phyloP scores from a whole-genome alignment of 2,888 invertebrate species.

The Melangyna quadrimaculata region DNA sequence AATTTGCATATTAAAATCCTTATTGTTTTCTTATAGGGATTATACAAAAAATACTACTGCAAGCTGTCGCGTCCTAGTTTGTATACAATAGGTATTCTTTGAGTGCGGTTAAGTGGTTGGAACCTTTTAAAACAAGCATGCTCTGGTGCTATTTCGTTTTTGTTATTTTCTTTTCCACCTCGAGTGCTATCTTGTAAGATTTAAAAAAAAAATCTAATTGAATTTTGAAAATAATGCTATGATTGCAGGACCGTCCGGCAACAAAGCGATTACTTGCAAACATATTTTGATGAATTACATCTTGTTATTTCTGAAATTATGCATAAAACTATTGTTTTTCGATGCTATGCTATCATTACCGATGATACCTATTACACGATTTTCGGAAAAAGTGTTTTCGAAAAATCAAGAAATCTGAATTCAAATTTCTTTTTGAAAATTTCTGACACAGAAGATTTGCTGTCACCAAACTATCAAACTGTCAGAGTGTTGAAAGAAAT shows the following conservation, averaged over 20 bases:
- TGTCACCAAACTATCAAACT: constrained; percentile 84
- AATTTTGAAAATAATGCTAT: not conserved
- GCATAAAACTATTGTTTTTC: constrained; percentile 73
- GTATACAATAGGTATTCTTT: not conserved
- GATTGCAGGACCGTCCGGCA: not conserved
- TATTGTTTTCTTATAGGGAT: constrained; percentile 7
- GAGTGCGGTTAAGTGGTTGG: not conserved
- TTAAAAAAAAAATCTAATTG: not conserved
- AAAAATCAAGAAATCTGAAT: constrained; percentile 63
- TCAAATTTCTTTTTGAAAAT: constrained; percentile 82
- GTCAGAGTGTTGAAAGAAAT: constrained; percentile 83
- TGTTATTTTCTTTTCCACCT: not conserved
- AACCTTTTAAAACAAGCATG: not conserved
- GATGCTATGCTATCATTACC: constrained; percentile 79
- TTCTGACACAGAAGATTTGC: constrained; percentile 85
- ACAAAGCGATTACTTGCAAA: constrained; percentile 47
- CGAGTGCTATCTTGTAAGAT: constrained; percentile 28
- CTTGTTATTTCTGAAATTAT: constrained; percentile 73
- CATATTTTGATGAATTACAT: constrained; percentile 73
- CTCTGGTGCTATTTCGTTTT: not conserved
- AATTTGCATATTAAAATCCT: constrained; percentile 56
- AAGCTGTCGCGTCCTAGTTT: not conserved
- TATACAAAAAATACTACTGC: constrained; percentile 10
- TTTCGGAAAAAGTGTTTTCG: constrained; percentile 75
- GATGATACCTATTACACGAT: constrained; percentile 75